Evolutionary conservation across 1,140 invertebrate species (phyloP).

Genomic region (Drosophila oshimai): DNA sequence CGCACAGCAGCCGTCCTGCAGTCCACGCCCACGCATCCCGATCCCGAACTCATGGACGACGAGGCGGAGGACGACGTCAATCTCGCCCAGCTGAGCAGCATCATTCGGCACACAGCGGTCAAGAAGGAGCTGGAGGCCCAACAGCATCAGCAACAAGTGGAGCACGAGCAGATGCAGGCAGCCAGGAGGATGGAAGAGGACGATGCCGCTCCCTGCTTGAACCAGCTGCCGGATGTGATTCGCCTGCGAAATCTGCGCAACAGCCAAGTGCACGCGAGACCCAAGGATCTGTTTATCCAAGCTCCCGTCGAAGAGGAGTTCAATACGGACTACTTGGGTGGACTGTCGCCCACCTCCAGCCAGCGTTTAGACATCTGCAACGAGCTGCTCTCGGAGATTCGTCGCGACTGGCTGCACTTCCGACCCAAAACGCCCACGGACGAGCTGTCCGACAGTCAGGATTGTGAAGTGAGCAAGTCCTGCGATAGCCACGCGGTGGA

Average conservation of each 20-base stretch:
- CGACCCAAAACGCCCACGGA: conserved; percentile 87
- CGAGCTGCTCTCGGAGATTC: conserved; percentile 77
- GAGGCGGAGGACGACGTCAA: conserved; percentile 80
- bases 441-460: conserved; percentile 60
- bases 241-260: conserved; percentile 63
- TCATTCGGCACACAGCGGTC: conserved; percentile 72
- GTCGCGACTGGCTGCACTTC: conserved; percentile 87
- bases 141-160: conserved; percentile 52
- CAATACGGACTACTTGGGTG: conserved; percentile 60
- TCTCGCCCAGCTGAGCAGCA: conserved; percentile 77
- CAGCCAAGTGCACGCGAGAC: conserved; percentile 23
- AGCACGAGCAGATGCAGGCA: conserved; percentile 29
- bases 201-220: conserved; percentile 40
- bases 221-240: conserved; percentile 75
- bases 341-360: conserved; percentile 76
- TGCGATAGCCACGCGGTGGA: conserved; percentile 78
- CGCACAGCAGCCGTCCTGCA: conserved; percentile 52
- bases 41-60: conserved; percentile 53
- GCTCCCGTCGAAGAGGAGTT: conserved; percentile 13
- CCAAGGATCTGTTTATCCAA: conserved; percentile 49
- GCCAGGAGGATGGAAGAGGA: conserved; percentile 27
- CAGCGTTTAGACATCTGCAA: conserved; percentile 80
- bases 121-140: conserved; percentile 67
- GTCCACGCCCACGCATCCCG: conserved; percentile 9
- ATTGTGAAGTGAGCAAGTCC: conserved; percentile 27